phyloP scores from a whole-genome alignment of 1,140 invertebrate genomes.

The Drosophila arizonae region DNA sequence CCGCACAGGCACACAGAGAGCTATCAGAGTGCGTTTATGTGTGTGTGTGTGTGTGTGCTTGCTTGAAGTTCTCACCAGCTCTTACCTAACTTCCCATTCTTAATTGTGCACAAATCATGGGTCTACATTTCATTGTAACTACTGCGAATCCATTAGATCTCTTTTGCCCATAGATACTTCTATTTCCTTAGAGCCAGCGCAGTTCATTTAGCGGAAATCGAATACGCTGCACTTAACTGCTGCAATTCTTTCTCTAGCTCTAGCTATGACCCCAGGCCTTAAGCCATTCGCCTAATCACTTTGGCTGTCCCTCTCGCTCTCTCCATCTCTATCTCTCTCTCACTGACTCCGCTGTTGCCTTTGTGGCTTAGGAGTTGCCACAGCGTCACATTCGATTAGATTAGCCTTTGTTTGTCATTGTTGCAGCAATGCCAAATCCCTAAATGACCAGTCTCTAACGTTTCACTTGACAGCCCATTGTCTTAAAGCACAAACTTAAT shows the following conservation, averaged over 20 bases:
- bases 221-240: constrained; percentile 50
- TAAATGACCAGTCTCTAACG: constrained; percentile 45
- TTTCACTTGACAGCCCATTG: constrained; percentile 36
- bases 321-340: constrained; percentile 28
- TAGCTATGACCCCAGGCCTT: constrained; percentile 45
- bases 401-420: constrained; percentile 29
- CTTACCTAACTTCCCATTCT: constrained; percentile 41
- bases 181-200: constrained; percentile 26
- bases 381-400: constrained; percentile 31
- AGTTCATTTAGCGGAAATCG: constrained; percentile 50
- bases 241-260: constrained; percentile 50
- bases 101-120: constrained; percentile 43
- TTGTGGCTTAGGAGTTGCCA: constrained; percentile 12
- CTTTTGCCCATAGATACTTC: constrained; percentile 11
- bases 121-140: constrained; percentile 41
- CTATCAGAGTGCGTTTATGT: not conserved
- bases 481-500: constrained; percentile 49
- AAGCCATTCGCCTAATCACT: constrained; percentile 46
- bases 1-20: not conserved
- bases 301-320: constrained; percentile 22
- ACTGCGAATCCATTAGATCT: constrained; percentile 52
- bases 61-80: constrained; percentile 29
- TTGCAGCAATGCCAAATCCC: constrained; percentile 45
- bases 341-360: constrained; percentile 16
- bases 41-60: constrained; percentile 6